These are phyloP conservation scores for Polydrusus cervinus DNA, from an alignment of 2,888 invertebrate species.

Conservation along the genomic window DNA sequence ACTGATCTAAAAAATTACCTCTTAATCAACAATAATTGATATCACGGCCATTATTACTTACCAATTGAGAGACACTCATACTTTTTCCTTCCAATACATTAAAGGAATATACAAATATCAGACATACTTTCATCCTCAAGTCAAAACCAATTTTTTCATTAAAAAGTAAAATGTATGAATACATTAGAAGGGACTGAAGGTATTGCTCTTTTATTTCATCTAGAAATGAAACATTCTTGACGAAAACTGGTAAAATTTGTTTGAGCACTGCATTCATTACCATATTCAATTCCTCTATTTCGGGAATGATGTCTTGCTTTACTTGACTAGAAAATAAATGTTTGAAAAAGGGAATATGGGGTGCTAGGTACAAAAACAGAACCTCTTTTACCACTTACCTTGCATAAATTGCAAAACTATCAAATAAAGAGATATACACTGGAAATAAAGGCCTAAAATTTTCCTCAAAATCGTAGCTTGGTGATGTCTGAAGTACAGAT, in stretches of 20 bases:
- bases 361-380: no score
- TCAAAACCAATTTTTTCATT: constrained; percentile 78
- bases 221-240: constrained; percentile 54
- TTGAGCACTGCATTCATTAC: constrained; percentile 58
- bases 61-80: constrained; percentile 55
- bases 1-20: constrained; percentile 41
- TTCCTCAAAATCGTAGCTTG: constrained; percentile 55
- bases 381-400: no score
- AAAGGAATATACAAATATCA: constrained; percentile 73
- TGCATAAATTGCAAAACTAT: constrained; percentile 58
- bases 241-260: constrained; percentile 58
- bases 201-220: constrained; percentile 56
- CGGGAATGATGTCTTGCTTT: constrained; percentile 48
- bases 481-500: constrained; percentile 56
- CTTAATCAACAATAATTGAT: neutral
- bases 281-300: constrained; percentile 55
- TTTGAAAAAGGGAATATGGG: no score
- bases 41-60: constrained; percentile 47
- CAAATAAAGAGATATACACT: constrained; percentile 59
- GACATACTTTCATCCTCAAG: constrained; percentile 78
- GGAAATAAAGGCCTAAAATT: constrained; percentile 59
- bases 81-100: constrained; percentile 59
- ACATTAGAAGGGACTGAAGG: constrained; percentile 57
- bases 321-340: constrained; percentile 48
- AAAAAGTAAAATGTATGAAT: constrained; percentile 61